Percentiles rank a stretch among this genome's conserved stretches.
phyloP scores from a whole-genome alignment of 2,113 vertebrate species.

The Chloebia gouldiae region DNA sequence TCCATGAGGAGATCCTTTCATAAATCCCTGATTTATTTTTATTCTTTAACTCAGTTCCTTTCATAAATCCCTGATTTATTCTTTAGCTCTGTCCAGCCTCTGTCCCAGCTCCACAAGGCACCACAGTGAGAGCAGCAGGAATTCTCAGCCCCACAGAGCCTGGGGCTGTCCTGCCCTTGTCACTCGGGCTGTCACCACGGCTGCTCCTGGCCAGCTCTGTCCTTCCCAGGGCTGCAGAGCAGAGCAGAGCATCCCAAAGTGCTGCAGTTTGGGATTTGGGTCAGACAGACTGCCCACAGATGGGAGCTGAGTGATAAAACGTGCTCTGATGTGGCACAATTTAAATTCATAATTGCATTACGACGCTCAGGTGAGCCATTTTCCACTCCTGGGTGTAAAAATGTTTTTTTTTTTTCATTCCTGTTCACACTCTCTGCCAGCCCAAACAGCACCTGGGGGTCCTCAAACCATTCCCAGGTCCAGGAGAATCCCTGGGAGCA shows the following conservation, averaged over 20 bases:
- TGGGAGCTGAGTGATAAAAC: accelerated
- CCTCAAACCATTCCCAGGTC: background rate
- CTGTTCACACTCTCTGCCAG: background rate
- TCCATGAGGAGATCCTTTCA: background rate
- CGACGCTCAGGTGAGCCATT: background rate
- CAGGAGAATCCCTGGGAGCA: background rate
- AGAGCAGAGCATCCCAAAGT: background rate
- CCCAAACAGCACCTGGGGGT: background rate
- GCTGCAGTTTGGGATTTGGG: background rate
- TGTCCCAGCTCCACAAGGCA: background rate
- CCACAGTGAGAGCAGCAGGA: background rate
- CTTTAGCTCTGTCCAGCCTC: background rate
- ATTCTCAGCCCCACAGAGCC: accelerated
- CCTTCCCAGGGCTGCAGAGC: background rate
- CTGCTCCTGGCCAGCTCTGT: background rate
- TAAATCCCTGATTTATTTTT: background rate
- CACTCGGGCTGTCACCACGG: background rate
- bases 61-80: background rate
- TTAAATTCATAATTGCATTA: background rate
- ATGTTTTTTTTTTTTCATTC: background rate
- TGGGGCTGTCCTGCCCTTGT: accelerated
- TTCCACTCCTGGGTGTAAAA: background rate
- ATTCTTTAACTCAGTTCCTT: background rate
- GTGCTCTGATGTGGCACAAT: accelerated
- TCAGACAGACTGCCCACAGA: background rate